phyloP scores from a whole-genome alignment of 2,113 vertebrate species.

The Saguinus imperator region DNA sequence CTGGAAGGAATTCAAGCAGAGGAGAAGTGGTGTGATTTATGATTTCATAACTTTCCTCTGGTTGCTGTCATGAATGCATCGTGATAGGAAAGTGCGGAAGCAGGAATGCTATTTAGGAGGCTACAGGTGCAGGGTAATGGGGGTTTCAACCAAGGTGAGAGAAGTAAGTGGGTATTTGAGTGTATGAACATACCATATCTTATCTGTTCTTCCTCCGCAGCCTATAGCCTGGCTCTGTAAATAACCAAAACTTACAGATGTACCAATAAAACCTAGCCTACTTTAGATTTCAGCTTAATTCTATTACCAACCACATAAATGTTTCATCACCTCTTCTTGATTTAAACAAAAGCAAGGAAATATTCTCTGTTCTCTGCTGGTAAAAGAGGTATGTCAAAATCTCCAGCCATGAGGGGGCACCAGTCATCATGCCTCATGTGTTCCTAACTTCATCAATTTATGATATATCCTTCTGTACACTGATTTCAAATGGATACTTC shows the following conservation, averaged over 20 bases:
- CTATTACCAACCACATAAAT: not conserved
- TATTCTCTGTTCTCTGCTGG: no score
- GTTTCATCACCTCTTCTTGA: not conserved
- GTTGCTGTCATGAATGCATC: not conserved
- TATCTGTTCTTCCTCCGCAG: not conserved
- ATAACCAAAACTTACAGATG: no score
- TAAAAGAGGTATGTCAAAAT: not conserved
- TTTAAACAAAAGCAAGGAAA: not conserved
- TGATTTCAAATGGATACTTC: not conserved
- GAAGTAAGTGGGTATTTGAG: not conserved
- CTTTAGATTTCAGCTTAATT: not conserved
- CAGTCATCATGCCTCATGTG: not conserved
- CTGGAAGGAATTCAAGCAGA: no score
- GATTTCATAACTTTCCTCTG: not conserved
- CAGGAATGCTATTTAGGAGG: not conserved
- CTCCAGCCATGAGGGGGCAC: rapidly evolving
- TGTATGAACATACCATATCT: not conserved
- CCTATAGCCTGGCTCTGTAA: not conserved
- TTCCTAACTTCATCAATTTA: not conserved
- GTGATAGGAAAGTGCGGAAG: not conserved
- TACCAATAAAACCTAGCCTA: not conserved
- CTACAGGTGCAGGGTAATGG: no score
- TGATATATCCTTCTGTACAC: no score
- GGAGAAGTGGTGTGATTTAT: not conserved
- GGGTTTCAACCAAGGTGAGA: not conserved